Conservation (phyloP, 1,140 invertebrate species). For the Diprion similis region DNA sequence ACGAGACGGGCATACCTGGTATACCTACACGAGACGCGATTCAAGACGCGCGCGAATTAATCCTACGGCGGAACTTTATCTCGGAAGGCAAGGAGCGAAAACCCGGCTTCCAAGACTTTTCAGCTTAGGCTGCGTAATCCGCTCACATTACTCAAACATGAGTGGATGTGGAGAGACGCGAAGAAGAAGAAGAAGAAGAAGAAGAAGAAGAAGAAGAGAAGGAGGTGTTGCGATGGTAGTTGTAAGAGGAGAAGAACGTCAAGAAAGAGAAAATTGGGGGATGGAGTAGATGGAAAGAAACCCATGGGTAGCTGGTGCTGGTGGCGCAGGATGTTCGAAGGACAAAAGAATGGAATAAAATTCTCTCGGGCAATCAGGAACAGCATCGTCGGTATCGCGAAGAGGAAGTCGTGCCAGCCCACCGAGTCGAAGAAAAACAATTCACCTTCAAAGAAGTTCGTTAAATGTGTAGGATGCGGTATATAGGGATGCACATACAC, state of each 20-base stretch:
- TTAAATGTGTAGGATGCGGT: too few relatives aligned
- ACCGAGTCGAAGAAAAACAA: background rate
- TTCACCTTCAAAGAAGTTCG: background rate
- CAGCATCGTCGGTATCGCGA: background rate
- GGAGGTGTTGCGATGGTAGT: background rate
- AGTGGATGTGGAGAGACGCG: constrained; percentile 14
- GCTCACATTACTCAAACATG: constrained; percentile 30
- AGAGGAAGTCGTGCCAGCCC: background rate
- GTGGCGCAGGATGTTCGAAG: too few relatives aligned
- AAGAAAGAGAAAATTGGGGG: background rate
- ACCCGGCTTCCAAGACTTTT: constrained; percentile 25
- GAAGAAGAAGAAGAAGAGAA: background rate
- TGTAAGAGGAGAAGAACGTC: background rate
- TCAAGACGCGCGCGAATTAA: background rate
- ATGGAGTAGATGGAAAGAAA: background rate
- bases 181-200: background rate
- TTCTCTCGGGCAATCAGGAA: background rate
- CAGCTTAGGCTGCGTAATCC: constrained; percentile 31
- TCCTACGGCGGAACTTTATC: constrained; percentile 26
- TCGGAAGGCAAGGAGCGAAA: constrained; percentile 18
- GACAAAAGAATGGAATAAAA: too few relatives aligned
- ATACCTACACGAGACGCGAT: background rate
- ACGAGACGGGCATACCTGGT: background rate
- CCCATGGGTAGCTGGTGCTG: background rate
- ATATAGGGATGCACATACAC: too few relatives aligned